phyloP scores from a whole-genome alignment of 2,888 invertebrate species.

The Agapostemon virescens region DNA sequence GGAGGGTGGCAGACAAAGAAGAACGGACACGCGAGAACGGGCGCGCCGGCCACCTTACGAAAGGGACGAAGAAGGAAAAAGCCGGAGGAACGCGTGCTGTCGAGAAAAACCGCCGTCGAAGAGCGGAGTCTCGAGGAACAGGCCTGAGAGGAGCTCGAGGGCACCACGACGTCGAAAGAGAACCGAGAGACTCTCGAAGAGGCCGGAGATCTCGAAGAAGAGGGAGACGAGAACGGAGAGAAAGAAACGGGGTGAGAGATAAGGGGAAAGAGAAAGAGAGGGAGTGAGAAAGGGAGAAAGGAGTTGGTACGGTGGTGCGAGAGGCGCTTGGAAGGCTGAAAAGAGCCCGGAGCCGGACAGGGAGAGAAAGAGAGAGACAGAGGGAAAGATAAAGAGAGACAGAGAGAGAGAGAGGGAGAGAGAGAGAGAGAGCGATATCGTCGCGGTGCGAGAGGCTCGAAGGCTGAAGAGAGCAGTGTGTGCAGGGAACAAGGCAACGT shows the following conservation, averaged over 20 bases:
- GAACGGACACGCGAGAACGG: not conserved
- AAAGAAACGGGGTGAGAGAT: too few relatives aligned
- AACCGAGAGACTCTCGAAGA: slow-evolving; percentile 19
- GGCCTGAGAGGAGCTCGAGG: slow-evolving; percentile 8
- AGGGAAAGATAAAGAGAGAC: too few relatives aligned
- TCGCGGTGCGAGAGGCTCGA: slow-evolving; percentile 61
- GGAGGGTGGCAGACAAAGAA: slow-evolving; percentile 15
- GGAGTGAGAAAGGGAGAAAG: slow-evolving; percentile 12
- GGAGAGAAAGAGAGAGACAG: too few relatives aligned
- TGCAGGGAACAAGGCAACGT: slow-evolving; percentile 67
- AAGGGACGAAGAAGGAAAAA: slow-evolving; percentile 30
- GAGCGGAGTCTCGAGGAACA: slow-evolving; percentile 38
- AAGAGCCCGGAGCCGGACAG: slow-evolving; percentile 21
- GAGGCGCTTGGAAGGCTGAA: slow-evolving; percentile 8
- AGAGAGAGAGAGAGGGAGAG: slow-evolving; percentile 37
- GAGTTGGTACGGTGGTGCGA: slow-evolving; percentile 28
- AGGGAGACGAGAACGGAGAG: not conserved
- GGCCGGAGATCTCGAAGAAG: slow-evolving; percentile 37
- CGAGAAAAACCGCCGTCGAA: slow-evolving; percentile 37
- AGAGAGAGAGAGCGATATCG: slow-evolving; percentile 39
- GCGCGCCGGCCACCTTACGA: not conserved
- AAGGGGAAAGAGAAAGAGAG: too few relatives aligned
- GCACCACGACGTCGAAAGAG: not conserved
- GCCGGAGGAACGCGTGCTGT: slow-evolving; percentile 48
- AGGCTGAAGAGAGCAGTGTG: slow-evolving; percentile 45